Percentiles rank a stretch among this genome's conserved stretches.
Evolutionary conservation across 2,888 invertebrate genomes (phyloP).

Genomic region (Resseliella maxima): DNA sequence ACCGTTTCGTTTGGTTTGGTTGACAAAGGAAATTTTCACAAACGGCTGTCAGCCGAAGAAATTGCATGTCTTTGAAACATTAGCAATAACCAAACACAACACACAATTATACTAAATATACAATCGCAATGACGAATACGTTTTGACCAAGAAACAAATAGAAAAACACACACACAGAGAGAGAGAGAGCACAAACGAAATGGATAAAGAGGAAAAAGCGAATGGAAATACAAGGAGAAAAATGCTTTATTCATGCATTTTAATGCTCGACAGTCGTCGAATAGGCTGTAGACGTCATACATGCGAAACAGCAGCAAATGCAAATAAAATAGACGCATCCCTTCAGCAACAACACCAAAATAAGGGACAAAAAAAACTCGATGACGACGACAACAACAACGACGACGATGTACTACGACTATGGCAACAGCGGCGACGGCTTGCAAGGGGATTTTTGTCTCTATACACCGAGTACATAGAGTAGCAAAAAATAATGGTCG

Average conservation of each 20-base stretch:
- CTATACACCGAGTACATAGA: not conserved
- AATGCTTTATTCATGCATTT: not conserved
- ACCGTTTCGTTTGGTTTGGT: not conserved
- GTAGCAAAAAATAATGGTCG: not conserved
- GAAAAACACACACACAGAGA: too few relatives aligned
- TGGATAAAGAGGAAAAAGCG: not conserved
- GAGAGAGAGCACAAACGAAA: not conserved
- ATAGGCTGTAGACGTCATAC: constrained; percentile 38
- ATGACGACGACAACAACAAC: not conserved
- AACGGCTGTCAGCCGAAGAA: constrained; percentile 10
- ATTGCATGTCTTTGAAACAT: constrained; percentile 21
- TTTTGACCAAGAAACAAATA: not conserved
- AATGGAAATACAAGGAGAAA: not conserved
- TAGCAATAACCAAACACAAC: not conserved
- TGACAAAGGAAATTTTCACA: not conserved
- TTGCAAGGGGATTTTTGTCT: not conserved
- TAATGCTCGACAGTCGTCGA: not conserved
- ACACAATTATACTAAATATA: not conserved
- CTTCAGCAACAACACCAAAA: constrained; percentile 2
- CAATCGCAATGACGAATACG: not conserved
- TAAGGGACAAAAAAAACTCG: not conserved
- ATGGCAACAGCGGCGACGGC: not conserved
- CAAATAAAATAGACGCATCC: constrained; percentile 39
- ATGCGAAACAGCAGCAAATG: not conserved
- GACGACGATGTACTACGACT: too few relatives aligned